Base-by-base conservation (phyloP, 2,797 vertebrate genomes). In the Acrocephalus scirpaceus region DNA sequence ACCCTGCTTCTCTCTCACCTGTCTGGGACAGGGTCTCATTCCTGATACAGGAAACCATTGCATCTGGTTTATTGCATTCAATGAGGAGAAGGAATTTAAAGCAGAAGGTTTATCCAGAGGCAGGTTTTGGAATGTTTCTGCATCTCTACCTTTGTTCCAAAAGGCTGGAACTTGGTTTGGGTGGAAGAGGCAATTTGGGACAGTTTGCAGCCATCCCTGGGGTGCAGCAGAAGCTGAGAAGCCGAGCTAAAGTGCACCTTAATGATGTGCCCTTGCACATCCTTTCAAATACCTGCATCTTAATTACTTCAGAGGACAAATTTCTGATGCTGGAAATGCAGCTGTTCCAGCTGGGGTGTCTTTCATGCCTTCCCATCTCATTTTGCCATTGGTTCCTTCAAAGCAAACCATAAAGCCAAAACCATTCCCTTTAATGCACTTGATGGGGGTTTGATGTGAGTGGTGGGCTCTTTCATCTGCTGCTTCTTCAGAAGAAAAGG, bases 381-480 rank as follows among this genome's bases (percentile, higher is more conserved):
- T 90, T 95, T 90, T 61, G 62, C 81, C 73, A 72, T 48, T 27
- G 61, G 47, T 78, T 87, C 51, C 64, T 96, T 97, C 93, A 95
- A 94, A 95, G 88, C 45, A 88, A 94, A 48, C 64, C 79, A 65
- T 73, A 48, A 93, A 90, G 67, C 83, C 81, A 53, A 86, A 86
- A 86, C 8, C 54, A 36, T 87, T 88, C 58, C 67, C 47, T 90
- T 79, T 70, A 88, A 82, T 48, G 44, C 62, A 44, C 51, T 50
- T 53, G 69, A 72, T 62, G 36, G 40, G 42, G 71, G 45, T 64
- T 91, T 90, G 88, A 95, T 93, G 85, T 13, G 73, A 95, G 70
- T 50, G 61, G 83, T 72, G 65, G 62, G 48, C 45, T 78, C 92
- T 97, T 96, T 96, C 86, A 95, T 95, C 91, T 76, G 42, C 87